phyloP scores from a whole-genome alignment of 1,140 invertebrate genomes.

The Papilio glaucus region DNA sequence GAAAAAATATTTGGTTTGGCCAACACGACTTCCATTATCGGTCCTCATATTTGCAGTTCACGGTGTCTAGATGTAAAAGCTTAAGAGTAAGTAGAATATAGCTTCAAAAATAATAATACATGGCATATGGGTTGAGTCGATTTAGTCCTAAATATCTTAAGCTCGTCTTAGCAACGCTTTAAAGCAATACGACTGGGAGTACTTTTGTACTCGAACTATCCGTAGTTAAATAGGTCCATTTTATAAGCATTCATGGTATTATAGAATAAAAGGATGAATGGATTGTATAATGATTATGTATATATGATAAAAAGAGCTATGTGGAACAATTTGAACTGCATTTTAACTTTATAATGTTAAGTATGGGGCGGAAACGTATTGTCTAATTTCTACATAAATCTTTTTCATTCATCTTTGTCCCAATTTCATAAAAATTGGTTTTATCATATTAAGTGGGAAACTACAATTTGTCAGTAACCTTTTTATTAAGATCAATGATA shows the following conservation, averaged over 20 bases:
- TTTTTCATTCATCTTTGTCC: not conserved
- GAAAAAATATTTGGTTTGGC: too few relatives aligned
- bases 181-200: not conserved
- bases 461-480: too few relatives aligned
- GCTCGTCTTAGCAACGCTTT: not conserved
- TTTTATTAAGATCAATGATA: too few relatives aligned
- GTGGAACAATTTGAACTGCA: not conserved
- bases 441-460: too few relatives aligned
- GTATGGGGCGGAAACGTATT: not conserved
- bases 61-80: too few relatives aligned
- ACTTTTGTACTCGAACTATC: not conserved
- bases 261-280: conserved; percentile 7
- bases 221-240: conserved; percentile 9
- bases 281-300: conserved; percentile 11
- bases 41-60: too few relatives aligned
- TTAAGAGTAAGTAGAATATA: too few relatives aligned
- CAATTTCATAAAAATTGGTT: not conserved
- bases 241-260: conserved; percentile 17
- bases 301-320: not conserved
- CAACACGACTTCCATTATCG: too few relatives aligned
- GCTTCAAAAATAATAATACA: too few relatives aligned
- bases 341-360: not conserved
- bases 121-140: too few relatives aligned
- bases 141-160: too few relatives aligned
- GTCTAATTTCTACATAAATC: not conserved